Conservation (phyloP, 2,113 vertebrate genomes). For the Archilochus colubris region DNA sequence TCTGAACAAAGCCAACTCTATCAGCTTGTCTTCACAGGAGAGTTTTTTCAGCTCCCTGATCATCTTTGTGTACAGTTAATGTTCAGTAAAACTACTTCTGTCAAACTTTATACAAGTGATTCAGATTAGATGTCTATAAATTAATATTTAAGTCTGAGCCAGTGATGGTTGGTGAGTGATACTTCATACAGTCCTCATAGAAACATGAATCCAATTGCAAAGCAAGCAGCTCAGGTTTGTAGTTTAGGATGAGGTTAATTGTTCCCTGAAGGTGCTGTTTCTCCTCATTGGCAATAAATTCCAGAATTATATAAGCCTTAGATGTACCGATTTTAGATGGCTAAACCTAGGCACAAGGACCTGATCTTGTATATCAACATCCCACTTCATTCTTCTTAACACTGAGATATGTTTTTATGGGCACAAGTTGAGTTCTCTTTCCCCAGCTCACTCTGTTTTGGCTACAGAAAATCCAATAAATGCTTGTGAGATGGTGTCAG, state of each 20-base stretch:
- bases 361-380: background rate
- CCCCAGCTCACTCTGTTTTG: background rate
- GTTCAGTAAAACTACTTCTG: background rate
- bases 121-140: background rate
- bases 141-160: background rate
- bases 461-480: background rate
- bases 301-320: background rate
- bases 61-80: too few relatives aligned
- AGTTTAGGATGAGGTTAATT: background rate
- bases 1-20: too few relatives aligned
- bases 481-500: background rate
- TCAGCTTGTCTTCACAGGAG: too few relatives aligned
- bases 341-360: background rate
- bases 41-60: too few relatives aligned
- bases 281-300: background rate
- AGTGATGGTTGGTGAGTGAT: background rate
- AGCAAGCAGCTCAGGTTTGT: background rate
- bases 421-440: rapidly evolving
- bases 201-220: background rate
- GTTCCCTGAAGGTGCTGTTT: background rate
- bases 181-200: background rate
- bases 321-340: background rate
- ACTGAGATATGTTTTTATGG: background rate
- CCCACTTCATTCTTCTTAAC: background rate
- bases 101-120: background rate